Evolutionary conservation across 2,113 vertebrate genomes (phyloP), one percentile per base, ranked within the genome.

Genomic region (Arizona elegans): DNA sequence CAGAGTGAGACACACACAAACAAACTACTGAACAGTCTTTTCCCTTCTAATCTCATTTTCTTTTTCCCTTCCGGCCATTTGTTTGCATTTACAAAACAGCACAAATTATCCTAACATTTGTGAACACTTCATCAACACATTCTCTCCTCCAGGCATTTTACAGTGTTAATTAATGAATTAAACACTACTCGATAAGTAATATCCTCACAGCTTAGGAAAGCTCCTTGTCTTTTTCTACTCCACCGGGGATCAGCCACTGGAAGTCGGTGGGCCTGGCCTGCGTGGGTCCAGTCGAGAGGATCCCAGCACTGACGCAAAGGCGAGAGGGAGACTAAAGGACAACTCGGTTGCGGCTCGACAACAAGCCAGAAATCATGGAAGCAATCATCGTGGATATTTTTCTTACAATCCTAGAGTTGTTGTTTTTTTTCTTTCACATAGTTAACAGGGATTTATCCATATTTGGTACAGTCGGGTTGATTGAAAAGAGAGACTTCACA

Each of bases 61-160:
- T 85, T 62, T 86, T 54, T 90, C 10, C 10, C 85, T 86, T 95
- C 95, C 91, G 91, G 94, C 88, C 93, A 92, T 96, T 96, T 96
- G 87, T 93, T 92, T 93, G 87, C 95, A 95, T 95, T 96, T 96
- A 92, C 59, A 12, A 95, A 95, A 96, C 90, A 90, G 91, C 70
- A n/a, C 59, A 96, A 96, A 95, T 95, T 94, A 91, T 93, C 93
- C 91, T 0, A 0, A 91, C 94, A 94, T 50, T 92, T 75, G 95
- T 90, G 87, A 89, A 56, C 89, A 62, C 38, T 93, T 94, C 88
- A 88, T 1, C 29, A 91, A 85, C 0, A 0, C 26, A 58, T 50
- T 93, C 43, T 0, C 0, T 88, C 92, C 94, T 93, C 95, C 52
- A 0, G 2, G 93, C 88, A 91, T n/a, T 94, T 95, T 92, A 81